A percentile compares a stretch with the other conserved stretches of the same genome.
Conservation (phyloP, 2,888 invertebrate genomes). For the Leptarthrus brevirostris region DNA sequence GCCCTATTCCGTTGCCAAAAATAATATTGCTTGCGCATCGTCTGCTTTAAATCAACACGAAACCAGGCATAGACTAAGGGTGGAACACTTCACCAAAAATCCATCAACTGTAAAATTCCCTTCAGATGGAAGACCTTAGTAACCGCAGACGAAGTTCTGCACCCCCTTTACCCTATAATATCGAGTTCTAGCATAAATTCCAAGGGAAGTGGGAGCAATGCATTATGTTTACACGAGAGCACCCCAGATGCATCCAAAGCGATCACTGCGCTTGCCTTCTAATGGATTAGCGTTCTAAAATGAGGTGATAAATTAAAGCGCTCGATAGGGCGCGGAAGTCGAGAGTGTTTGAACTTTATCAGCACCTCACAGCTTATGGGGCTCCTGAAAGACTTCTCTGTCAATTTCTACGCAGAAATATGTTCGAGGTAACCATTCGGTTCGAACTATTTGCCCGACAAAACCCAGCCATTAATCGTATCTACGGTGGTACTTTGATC, state of each 20-base stretch:
- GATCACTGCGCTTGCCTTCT: neutral
- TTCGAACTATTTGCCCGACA: neutral
- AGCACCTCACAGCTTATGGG: neutral
- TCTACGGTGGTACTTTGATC: neutral
- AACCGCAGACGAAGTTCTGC: neutral
- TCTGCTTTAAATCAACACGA: neutral
- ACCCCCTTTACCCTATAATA: neutral
- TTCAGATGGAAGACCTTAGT: neutral
- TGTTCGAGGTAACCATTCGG: neutral
- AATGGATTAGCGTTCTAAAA: constrained; percentile 9
- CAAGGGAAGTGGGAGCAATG: neutral
- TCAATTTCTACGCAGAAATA: neutral
- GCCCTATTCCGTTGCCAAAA: neutral
- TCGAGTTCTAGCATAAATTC: neutral
- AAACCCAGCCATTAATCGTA: neutral
- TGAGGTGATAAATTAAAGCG: constrained; percentile 1
- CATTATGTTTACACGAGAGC: neutral
- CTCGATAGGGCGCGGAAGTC: neutral
- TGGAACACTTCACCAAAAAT: constrained; percentile 18
- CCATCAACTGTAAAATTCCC: constrained; percentile 1
- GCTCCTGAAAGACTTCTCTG: neutral
- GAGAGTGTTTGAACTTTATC: neutral
- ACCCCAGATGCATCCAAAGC: neutral
- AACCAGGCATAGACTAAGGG: neutral
- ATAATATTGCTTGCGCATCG: neutral